A percentile compares a stretch with the other conserved stretches of the same genome.
Evolutionary conservation across 2,888 invertebrate species (phyloP).

Genomic region (Agrotis ipsilon): DNA sequence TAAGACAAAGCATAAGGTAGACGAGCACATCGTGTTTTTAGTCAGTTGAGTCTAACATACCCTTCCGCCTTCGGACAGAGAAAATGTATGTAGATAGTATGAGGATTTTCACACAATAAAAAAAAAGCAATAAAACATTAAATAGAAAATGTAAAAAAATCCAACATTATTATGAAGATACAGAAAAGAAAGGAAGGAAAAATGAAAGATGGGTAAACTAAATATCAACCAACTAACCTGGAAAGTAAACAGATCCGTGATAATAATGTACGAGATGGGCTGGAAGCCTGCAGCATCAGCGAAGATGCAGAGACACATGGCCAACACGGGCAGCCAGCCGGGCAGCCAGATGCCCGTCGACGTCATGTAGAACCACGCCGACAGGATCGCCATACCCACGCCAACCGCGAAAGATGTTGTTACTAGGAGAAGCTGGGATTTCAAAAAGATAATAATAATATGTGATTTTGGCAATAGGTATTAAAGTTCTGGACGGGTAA

Average conservation of each 20-base stretch:
- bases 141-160: no score
- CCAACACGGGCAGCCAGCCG: slow-evolving; percentile 85
- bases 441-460: not conserved
- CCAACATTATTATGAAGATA: not conserved
- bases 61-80: no score
- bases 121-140: not conserved
- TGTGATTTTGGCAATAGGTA: not conserved
- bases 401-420: slow-evolving; percentile 84
- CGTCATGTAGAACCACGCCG: slow-evolving; percentile 86
- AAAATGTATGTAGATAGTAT: no score
- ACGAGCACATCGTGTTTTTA: no score
- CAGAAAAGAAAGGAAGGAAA: no score
- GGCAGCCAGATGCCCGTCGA: slow-evolving; percentile 81
- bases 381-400: slow-evolving; percentile 81
- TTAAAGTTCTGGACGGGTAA: not conserved
- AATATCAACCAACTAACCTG: slow-evolving; percentile 73
- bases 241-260: slow-evolving; percentile 87
- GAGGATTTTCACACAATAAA: no score
- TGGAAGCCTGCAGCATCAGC: slow-evolving; percentile 88
- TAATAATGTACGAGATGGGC: slow-evolving; percentile 87
- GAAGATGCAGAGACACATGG: slow-evolving; percentile 87
- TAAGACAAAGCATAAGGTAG: no score
- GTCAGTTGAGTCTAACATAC: no score
- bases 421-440: slow-evolving; percentile 82
- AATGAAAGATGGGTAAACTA: no score